Conservation (phyloP, 2,888 invertebrate species). For the Noctua comes region DNA sequence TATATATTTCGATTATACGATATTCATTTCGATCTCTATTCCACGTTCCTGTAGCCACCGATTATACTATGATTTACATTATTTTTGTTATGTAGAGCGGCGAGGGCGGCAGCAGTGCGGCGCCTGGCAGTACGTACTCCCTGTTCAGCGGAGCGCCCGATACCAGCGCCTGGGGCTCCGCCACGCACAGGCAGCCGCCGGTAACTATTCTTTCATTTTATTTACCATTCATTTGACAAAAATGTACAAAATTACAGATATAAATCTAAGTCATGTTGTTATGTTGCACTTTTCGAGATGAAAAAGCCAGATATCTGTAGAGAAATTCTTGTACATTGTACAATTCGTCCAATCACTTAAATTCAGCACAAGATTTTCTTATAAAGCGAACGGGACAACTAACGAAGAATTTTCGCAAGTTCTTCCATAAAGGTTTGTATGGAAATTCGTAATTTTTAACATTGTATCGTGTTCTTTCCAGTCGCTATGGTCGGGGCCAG, state of each 20-base stretch:
- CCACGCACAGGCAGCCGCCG: conserved; percentile 73
- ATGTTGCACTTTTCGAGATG: too few species aligned
- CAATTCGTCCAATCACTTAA: too few species aligned
- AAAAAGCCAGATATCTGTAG: neutral
- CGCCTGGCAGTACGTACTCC: conserved; percentile 87
- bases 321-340: neutral
- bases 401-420: neutral
- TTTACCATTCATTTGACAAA: too few species aligned
- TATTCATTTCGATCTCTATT: neutral
- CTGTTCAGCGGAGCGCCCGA: conserved; percentile 89
- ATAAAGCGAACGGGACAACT: neutral
- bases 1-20: too few species aligned
- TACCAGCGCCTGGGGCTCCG: conserved; percentile 73
- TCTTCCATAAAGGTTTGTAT: neutral
- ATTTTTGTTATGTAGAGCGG: conserved; percentile 38
- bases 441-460: neutral
- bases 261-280: neutral
- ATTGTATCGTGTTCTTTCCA: conserved; percentile 74
- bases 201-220: conserved; percentile 56
- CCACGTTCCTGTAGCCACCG: neutral
- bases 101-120: conserved; percentile 47
- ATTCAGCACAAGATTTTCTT: neutral
- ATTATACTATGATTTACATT: neutral
- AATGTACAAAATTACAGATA: too few species aligned
- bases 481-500: conserved; percentile 94